phyloP scores from a whole-genome alignment of 2,113 vertebrate species.

The Myrmecobius fasciatus region DNA sequence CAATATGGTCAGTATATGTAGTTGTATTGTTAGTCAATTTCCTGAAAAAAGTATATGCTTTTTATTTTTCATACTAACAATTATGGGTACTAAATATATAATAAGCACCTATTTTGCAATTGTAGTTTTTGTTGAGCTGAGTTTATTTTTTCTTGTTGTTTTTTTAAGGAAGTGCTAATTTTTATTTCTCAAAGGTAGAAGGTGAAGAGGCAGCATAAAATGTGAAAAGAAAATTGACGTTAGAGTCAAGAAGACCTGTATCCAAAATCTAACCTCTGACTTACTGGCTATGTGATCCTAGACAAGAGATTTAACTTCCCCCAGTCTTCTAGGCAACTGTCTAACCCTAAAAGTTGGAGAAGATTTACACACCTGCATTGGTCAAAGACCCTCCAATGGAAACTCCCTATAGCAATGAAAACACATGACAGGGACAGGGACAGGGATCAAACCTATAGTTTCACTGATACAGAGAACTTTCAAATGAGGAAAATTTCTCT shows the following conservation, averaged over 20 bases:
- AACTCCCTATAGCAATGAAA: background rate
- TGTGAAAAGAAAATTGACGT: background rate
- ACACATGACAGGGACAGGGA: background rate
- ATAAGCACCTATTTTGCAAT: constrained; percentile 3
- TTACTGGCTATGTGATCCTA: background rate
- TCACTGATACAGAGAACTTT: background rate
- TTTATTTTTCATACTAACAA: constrained; percentile 4
- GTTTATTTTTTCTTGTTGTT: background rate
- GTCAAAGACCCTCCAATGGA: background rate
- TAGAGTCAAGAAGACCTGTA: background rate
- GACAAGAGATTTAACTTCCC: background rate
- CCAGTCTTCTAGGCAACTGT: background rate
- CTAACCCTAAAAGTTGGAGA: background rate
- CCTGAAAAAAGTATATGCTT: constrained; percentile 3
- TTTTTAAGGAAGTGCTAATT: background rate
- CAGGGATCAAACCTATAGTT: background rate
- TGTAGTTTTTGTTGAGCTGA: background rate
- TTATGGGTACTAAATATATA: constrained; percentile 35
- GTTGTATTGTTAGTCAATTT: background rate
- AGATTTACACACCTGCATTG: background rate
- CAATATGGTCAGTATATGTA: background rate
- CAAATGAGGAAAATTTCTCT: background rate
- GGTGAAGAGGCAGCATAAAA: background rate
- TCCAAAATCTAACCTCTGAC: background rate
- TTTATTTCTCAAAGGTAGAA: background rate